Percentiles rank a stretch among this genome's conserved stretches.
Conservation (phyloP, 2,113 vertebrate genomes). For the Saguinus midas region DNA sequence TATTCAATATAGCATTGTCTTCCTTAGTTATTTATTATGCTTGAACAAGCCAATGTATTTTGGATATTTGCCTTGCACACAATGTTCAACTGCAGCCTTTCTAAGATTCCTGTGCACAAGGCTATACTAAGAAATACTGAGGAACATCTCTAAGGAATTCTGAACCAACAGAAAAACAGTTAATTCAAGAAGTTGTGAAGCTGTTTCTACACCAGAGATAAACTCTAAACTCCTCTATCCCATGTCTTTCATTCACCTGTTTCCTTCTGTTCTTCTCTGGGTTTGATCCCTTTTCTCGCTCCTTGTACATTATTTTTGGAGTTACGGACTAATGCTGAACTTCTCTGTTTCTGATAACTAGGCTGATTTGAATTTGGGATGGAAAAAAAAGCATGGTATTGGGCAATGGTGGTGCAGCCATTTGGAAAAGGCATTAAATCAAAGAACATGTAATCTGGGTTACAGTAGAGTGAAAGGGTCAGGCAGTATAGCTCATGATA, state of each 20-base stretch:
- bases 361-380: background rate
- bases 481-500: background rate
- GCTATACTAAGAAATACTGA: background rate
- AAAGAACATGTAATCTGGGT: background rate
- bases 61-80: background rate
- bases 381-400: background rate
- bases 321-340: background rate
- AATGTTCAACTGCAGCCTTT: background rate
- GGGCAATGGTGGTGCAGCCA: background rate
- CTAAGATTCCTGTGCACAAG: constrained; percentile 6
- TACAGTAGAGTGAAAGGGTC: background rate
- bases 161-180: background rate
- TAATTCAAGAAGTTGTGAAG: background rate
- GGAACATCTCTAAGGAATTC: background rate
- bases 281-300: background rate
- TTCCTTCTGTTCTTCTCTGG: background rate
- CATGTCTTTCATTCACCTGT: background rate
- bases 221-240: background rate
- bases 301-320: background rate
- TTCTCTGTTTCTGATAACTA: background rate
- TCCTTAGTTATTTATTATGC: constrained; percentile 9
- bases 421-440: background rate
- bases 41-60: constrained; percentile 5
- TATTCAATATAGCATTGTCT: background rate
- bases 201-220: background rate